phyloP scores from a whole-genome alignment of 2,113 vertebrate genomes.

The Ciconia boyciana region DNA sequence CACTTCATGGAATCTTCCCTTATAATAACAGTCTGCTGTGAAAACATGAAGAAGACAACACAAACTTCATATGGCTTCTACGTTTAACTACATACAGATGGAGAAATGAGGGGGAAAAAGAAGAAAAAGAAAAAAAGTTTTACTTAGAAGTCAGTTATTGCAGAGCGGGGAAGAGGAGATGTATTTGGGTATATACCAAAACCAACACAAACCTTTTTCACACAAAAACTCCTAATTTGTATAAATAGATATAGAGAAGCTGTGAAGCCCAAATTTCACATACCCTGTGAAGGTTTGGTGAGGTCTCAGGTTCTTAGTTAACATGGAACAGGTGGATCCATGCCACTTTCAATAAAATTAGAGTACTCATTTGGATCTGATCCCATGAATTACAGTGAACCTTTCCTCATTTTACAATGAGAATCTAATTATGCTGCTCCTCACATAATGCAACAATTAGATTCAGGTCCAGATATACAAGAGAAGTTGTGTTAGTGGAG shows the following conservation, averaged over 20 bases:
- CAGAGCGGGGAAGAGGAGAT: background rate
- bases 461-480: background rate
- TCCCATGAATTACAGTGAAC: background rate
- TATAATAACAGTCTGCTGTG: slow-evolving; percentile 22
- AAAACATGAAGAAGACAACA: background rate
- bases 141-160: background rate
- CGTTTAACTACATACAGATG: background rate
- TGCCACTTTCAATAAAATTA: background rate
- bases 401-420: background rate
- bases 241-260: background rate
- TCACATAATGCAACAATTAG: background rate
- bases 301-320: background rate
- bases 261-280: background rate
- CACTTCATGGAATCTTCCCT: slow-evolving; percentile 44
- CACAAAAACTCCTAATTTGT: background rate
- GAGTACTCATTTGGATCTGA: background rate
- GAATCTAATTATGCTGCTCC: background rate
- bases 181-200: background rate
- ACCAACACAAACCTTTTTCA: background rate
- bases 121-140: background rate
- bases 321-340: background rate
- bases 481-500: background rate
- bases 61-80: background rate
- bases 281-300: background rate
- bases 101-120: background rate